These are phyloP conservation scores for Eilema caniola DNA, from an alignment of 2,888 invertebrate species.

Conservation along the genomic window DNA sequence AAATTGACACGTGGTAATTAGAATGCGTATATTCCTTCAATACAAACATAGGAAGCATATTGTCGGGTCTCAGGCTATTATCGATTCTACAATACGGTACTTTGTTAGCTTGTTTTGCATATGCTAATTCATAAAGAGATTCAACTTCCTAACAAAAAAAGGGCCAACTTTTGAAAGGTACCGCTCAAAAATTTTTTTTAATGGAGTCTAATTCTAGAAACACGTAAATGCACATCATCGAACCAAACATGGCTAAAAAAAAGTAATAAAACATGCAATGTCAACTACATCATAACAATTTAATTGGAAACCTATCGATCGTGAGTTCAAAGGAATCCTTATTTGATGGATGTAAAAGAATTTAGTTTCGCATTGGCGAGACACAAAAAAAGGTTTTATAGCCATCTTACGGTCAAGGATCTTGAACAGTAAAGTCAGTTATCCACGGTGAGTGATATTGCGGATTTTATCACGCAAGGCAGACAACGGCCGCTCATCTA, in stretches of 20 bases:
- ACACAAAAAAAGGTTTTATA: slow-evolving; percentile 46
- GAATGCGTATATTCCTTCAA: background rate
- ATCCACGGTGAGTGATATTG: background rate
- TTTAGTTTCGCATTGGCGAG: slow-evolving; percentile 26
- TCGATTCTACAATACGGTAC: background rate
- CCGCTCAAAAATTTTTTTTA: background rate
- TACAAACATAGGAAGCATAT: background rate
- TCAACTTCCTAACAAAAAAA: background rate
- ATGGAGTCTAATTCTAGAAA: background rate
- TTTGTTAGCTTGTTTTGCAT: background rate
- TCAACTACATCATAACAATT: slow-evolving; percentile 13
- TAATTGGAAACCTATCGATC: slow-evolving; percentile 14
- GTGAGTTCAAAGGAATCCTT: slow-evolving; percentile 16
- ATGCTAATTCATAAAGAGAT: background rate
- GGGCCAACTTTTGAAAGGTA: background rate
- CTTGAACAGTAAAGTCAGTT: background rate
- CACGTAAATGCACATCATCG: too few relatives aligned
- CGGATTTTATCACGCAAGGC: too few relatives aligned
- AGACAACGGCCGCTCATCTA: background rate
- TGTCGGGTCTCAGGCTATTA: background rate
- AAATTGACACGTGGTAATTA: background rate
- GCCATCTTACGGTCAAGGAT: slow-evolving; percentile 35
- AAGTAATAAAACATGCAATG: background rate
- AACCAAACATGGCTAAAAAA: background rate
- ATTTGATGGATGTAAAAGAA: slow-evolving; percentile 33